Evolutionary conservation across 2,113 vertebrate genomes (phyloP), one percentile per base, ranked within the genome.

Genomic region (Notarius lentiginosus): DNA sequence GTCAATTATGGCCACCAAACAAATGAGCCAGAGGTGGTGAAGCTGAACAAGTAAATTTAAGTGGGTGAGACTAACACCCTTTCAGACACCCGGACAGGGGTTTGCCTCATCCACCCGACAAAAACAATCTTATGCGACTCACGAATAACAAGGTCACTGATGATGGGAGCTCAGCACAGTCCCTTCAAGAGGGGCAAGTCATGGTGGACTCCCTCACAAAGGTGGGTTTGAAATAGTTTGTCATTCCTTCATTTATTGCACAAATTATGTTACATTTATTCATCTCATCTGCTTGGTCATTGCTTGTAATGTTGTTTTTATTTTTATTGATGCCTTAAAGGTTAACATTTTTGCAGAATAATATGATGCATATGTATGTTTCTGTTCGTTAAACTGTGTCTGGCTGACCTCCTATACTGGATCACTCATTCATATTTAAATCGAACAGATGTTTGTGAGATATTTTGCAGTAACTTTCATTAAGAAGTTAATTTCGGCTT

Each of bases 111-210:
- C 89, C 90, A 90, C 91, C 89, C 81, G 81, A 75, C 86, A 81
- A 51, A 70, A 90, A 83, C 79, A 84, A 88, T 90, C 82, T 91
- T 90, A 96, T 96, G 95, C 92, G 92, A 89, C 93, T 94, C 41
- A 55, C 92, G 86, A 94, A 94, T 91, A 95, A 95, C 88, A 95
- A 94, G 91, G 94, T 95, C 58, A 91, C 92, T 9, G 91, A 94
- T 88, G 94, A 94, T 80, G 90, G 87, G 55, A 86, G 87, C 66
- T 89, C 86, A 55, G 91, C 92, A 86, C 79, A 90, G 68, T 90
- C 89, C 84, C 51, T 91, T 86, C 90, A 84, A 83, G 94, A 95
- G 51, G 94, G 89, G 6, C 92, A 93, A 85, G 87, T 89, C 79
- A 89, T 93, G 92, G 94, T 95, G 90, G 92, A 94, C 82, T 94